Evolutionary conservation across 1,140 invertebrate species (phyloP).

Genomic region (Papilio machaon): DNA sequence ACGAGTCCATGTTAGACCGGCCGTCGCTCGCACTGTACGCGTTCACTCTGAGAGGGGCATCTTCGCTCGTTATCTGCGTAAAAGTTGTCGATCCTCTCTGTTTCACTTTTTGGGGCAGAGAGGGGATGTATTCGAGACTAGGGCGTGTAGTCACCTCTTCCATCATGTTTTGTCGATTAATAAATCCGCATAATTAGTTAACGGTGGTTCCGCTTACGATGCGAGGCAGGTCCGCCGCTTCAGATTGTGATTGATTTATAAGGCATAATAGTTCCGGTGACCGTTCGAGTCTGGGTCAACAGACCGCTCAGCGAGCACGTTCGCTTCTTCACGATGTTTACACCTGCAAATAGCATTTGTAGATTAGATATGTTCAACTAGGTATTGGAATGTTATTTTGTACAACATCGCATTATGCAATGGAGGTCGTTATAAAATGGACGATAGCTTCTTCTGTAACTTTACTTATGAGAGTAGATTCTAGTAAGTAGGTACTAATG

Average conservation of each 20-base stretch:
- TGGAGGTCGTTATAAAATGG: background rate
- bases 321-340: conserved; percentile 58
- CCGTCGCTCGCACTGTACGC: conserved; percentile 59
- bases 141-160: conserved; percentile 72
- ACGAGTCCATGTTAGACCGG: conserved; percentile 66
- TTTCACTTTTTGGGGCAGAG: conserved; percentile 68
- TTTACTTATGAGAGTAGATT: background rate
- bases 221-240: conserved; percentile 66
- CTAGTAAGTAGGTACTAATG: background rate
- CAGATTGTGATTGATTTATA: conserved; percentile 72
- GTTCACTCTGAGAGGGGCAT: conserved; percentile 61
- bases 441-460: background rate
- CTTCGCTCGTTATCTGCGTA: conserved; percentile 73
- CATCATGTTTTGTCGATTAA: conserved; percentile 68
- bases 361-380: conserved; percentile 39
- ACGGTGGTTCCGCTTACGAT: conserved; percentile 66
- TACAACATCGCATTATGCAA: background rate
- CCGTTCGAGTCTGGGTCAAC: conserved; percentile 70
- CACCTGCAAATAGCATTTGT: conserved; percentile 66
- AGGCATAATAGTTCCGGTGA: conserved; percentile 79
- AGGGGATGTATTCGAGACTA: conserved; percentile 72
- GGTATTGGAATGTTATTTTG: background rate
- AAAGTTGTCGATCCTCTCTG: conserved; percentile 73
- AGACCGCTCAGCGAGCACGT: conserved; percentile 62
- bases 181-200: conserved; percentile 76